Evolutionary conservation across 2,113 vertebrate genomes (phyloP).

Genomic region (Propithecus coquereli): DNA sequence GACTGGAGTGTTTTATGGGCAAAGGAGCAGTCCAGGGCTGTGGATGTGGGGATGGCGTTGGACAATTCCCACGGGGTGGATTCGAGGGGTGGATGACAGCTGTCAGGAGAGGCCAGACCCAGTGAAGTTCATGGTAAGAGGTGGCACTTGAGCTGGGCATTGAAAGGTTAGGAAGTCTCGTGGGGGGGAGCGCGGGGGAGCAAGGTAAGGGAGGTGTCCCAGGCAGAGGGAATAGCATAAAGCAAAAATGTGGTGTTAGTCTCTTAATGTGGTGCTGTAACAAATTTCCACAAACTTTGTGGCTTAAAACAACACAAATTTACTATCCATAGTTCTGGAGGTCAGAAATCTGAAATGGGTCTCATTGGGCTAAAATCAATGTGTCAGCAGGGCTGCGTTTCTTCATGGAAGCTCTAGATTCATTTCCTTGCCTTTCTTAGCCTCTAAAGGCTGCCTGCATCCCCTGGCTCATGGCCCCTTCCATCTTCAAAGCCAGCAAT

Average conservation of each 20-base stretch:
- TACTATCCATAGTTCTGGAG: background rate
- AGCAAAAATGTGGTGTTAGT: background rate
- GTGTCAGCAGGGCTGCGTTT: background rate
- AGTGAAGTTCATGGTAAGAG: too few relatives aligned
- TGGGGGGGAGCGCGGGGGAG: too few relatives aligned
- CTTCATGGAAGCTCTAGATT: background rate
- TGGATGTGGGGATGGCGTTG: background rate
- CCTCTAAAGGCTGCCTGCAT: background rate
- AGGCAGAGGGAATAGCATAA: background rate
- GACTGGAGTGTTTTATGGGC: background rate
- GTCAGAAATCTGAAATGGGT: background rate
- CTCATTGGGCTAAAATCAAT: background rate
- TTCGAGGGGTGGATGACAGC: too few relatives aligned
- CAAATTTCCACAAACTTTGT: background rate
- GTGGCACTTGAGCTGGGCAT: background rate
- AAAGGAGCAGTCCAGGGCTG: background rate
- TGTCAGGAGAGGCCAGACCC: background rate
- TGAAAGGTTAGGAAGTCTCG: background rate
- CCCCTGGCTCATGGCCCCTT: background rate
- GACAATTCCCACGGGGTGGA: too few relatives aligned
- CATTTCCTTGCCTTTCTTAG: background rate
- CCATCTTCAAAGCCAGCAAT: background rate
- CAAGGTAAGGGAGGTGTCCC: background rate
- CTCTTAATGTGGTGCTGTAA: background rate
- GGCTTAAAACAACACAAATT: background rate